Percentiles rank a stretch among this genome's conserved stretches.
phyloP scores from a whole-genome alignment of 2,113 vertebrate genomes.

The Peromyscus leucopus region DNA sequence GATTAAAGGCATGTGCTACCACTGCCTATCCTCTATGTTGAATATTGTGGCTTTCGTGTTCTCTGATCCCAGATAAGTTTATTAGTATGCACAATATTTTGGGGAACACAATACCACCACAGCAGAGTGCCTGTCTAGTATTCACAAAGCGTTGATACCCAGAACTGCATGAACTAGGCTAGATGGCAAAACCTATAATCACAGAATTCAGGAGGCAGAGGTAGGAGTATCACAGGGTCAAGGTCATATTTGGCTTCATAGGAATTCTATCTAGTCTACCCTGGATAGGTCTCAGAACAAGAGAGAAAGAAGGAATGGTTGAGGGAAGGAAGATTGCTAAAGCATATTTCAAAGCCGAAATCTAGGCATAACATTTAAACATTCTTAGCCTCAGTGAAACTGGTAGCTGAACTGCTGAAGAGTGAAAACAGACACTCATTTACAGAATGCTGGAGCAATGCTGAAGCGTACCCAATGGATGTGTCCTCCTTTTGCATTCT shows the following conservation, averaged over 20 bases:
- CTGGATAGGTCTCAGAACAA: not conserved
- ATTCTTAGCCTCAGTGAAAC: not conserved
- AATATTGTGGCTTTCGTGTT: too few species aligned
- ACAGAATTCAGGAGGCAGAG: not conserved
- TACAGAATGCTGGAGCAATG: not conserved
- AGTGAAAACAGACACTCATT: not conserved
- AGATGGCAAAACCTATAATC: not conserved
- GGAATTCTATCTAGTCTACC: not conserved
- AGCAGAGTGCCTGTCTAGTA: not conserved
- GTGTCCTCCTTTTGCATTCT: not conserved
- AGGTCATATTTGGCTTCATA: not conserved
- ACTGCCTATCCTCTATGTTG: too few species aligned
- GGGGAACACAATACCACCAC: too few species aligned
- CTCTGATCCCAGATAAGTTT: too few species aligned
- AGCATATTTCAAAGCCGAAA: not conserved
- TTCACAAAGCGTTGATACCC: too few species aligned
- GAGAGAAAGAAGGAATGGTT: not conserved
- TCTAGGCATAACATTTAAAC: not conserved
- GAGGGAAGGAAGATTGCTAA: not conserved
- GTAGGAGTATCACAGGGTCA: not conserved
- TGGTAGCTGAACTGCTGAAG: not conserved
- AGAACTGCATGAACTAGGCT: not conserved
- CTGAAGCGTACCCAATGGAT: not conserved
- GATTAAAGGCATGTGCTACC: too few species aligned
- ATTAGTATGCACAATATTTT: too few species aligned